Base-by-base conservation (phyloP, 2,797 vertebrate species). In the Zenarchopterus dispar region DNA sequence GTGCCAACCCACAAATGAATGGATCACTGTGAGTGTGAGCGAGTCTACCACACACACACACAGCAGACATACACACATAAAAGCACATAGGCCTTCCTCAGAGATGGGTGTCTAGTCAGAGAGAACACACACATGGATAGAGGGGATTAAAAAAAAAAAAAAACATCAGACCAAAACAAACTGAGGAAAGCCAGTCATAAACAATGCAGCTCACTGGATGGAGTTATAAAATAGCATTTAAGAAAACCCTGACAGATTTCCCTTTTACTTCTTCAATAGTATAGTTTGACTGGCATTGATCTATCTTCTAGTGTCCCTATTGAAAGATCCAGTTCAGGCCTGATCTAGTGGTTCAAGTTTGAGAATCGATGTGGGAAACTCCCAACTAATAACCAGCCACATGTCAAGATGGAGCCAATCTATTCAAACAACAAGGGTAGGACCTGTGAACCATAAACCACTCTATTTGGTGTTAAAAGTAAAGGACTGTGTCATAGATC, bases 1-100 rank as follows among this genome's bases (percentile, higher is more conserved):
- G 82, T 92, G 90, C 91, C 91, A 92, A 88, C 80, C 81, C 83
- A 61, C 83, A 84, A 26, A 89, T 92, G 88, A 92, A 92, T 90
- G 84, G 84, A 75, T 78, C 85, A 64, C 89, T 92, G 87, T 92
- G 89, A 84, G 77, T 59, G 67, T 45, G 51, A 41, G 74, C 18
- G 55, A 57, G 71, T 49, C 56, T 68, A 55, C 62, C 70, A 45
- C 72, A 73, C 70, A 59, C 56, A 48, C 58, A 69, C 49, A 46
- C 36, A 24, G 60, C 48, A 47, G 50, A 65, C 47, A 47, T 21
- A 18, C 28, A 74, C 70, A 66, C 78, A 82, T 50, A 50, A 13
- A 67, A 50, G 57, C 63, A 39, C 13, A 83, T 52, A 77, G 73
- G 71, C 45, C 61, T 77, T 74, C 78, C 79, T 83, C 77, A 58